These are phyloP conservation scores for Rotaria magnacalcarata DNA, from an alignment of 2,888 invertebrate species.

Conservation along the genomic window DNA sequence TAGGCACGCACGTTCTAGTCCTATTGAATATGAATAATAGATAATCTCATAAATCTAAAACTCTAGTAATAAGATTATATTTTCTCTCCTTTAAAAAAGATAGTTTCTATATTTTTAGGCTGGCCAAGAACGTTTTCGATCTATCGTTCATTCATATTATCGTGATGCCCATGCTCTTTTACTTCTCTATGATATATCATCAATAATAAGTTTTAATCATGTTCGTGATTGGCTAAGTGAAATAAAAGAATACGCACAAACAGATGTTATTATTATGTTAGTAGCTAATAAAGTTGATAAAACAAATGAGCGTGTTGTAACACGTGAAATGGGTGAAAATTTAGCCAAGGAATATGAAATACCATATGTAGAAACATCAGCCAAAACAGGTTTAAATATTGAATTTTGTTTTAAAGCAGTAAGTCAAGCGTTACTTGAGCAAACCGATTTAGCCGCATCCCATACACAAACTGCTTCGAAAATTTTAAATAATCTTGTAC, in stretches of 20 bases:
- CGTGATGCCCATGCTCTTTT: conserved; percentile 87
- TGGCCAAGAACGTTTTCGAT: conserved; percentile 85
- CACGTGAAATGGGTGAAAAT: conserved; percentile 80
- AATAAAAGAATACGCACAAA: conserved; percentile 86
- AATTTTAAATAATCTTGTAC: not conserved
- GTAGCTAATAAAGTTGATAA: conserved; percentile 66
- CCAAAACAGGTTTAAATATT: conserved; percentile 90
- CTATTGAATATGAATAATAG: not conserved
- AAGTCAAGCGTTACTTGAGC: conserved; percentile 55
- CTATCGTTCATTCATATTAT: conserved; percentile 87
- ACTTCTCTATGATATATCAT: conserved; percentile 87
- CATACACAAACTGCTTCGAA: not conserved
- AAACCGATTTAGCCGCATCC: not conserved
- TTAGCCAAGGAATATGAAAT: conserved; percentile 83
- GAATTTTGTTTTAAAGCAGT: conserved; percentile 86
- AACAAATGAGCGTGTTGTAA: conserved; percentile 79
- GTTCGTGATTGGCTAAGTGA: conserved; percentile 90
- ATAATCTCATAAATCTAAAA: too few species aligned
- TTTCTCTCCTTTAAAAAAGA: too few species aligned
- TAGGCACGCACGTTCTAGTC: not conserved
- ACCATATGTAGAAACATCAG: conserved; percentile 92
- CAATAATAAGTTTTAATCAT: conserved; percentile 89
- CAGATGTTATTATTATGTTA: conserved; percentile 87
- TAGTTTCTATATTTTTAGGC: conserved; percentile 63
- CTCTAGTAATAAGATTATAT: too few species aligned